Conservation (phyloP, 2,113 vertebrate species). For the Haemorhous mexicanus region DNA sequence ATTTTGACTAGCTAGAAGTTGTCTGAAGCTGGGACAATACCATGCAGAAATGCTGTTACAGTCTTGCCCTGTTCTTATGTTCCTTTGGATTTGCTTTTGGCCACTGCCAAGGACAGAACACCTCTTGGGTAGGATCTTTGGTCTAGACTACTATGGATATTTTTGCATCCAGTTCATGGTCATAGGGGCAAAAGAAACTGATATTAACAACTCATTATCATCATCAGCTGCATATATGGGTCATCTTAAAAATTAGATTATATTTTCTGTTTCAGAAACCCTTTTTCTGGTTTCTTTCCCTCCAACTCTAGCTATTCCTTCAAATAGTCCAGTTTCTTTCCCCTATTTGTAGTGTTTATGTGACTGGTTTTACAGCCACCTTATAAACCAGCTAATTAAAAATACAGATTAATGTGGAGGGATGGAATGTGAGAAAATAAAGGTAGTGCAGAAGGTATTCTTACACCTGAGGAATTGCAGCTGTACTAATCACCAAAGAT, state of each 20-base stretch:
- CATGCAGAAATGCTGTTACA: neutral
- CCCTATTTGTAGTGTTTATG: neutral
- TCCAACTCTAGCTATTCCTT: neutral
- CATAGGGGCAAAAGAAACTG: neutral
- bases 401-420: neutral
- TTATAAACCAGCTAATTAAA: neutral
- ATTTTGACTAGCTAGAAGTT: neutral
- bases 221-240: neutral
- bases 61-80: neutral
- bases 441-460: too few relatives aligned
- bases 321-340: neutral
- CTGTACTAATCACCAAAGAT: too few relatives aligned
- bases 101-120: neutral
- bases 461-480: too few relatives aligned
- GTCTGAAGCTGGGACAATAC: neutral
- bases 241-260: neutral
- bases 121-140: neutral
- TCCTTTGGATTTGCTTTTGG: neutral
- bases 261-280: neutral
- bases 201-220: neutral
- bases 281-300: neutral
- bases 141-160: neutral
- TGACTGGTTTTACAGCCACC: neutral
- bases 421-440: too few relatives aligned
- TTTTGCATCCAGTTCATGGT: neutral